Base-by-base conservation (phyloP, 2,797 vertebrate genomes). In the Catharus ustulatus region DNA sequence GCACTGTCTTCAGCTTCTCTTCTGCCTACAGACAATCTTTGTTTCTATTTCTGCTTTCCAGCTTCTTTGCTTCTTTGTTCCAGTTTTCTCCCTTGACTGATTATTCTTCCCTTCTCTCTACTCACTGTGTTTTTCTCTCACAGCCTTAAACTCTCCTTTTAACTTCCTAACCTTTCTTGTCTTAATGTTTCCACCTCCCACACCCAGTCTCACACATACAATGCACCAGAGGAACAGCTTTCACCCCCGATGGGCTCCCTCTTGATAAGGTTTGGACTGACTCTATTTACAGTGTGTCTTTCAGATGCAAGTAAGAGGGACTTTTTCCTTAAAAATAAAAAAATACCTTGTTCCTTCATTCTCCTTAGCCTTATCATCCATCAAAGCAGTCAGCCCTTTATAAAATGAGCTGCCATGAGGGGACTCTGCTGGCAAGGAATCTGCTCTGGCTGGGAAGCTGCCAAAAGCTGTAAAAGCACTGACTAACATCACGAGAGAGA, bases 371-470 rank as follows among this genome's bases (percentile, higher is more conserved):
- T 84, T 93, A 86, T 81, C 91, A 93, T 78, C 94, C 87, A 92
- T 96, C 94, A 94, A 81, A 91, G 92, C 59, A 95, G 77, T 72
- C 74, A 86, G 54, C 17, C 62, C 69, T 91, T 95, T 91, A 84
- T 91, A 91, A 81, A 84, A 76, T 0, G 5, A 85, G 54, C 36
- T 67, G 61, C 76, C 52, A 42, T 80, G 76, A 73, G 58, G n/a
- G 46, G 72, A 95, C 29, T 30, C 54, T 88, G 84, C 61, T 96
- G 91, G 91, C 93, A 93, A 59, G 82, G 59, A 91, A 91, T 57
- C 76, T 93, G 69, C 74, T 82, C 73, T 73, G 79, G 42, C 89
- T 97, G 92, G 91, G 89, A 91, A 84, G 83, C 71, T 95, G 94
- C 91, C 96, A 96, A 89, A 61, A 82, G 77, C 79, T 80, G 69